Evolutionary conservation across 1,140 invertebrate species (phyloP).

Genomic region (Pachyrhynchus sulphureomaculatus): DNA sequence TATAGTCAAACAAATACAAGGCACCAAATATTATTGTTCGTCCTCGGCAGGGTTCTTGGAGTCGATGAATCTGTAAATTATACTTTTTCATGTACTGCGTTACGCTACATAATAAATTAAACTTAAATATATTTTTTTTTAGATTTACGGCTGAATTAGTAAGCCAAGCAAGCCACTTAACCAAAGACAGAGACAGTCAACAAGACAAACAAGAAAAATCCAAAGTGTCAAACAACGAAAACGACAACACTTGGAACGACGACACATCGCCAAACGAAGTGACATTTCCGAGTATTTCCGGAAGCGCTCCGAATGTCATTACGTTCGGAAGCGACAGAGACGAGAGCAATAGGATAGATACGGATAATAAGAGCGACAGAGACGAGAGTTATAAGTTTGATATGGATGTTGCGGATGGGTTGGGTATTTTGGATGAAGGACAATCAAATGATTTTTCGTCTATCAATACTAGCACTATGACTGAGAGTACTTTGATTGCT

Average conservation of each 20-base stretch:
- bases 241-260: conserved; percentile 71
- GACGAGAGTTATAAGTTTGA: conserved; percentile 49
- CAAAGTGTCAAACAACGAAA: conserved; percentile 33
- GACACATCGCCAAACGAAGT: conserved; percentile 69
- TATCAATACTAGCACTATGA: conserved; percentile 55
- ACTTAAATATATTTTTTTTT: not conserved
- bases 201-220: conserved; percentile 27
- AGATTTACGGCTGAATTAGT: conserved; percentile 64
- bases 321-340: conserved; percentile 67
- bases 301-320: conserved; percentile 67
- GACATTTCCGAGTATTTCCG: conserved; percentile 76
- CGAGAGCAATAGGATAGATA: conserved; percentile 43
- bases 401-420: conserved; percentile 35
- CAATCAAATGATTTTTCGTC: conserved; percentile 47
- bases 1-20: too few species aligned
- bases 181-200: conserved; percentile 46
- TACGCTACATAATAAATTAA: too few species aligned
- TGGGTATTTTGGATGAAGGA: conserved; percentile 23
- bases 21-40: too few species aligned
- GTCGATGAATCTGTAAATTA: too few species aligned
- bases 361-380: conserved; percentile 60
- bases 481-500: conserved; percentile 68
- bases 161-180: conserved; percentile 56
- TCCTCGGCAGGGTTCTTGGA: too few species aligned
- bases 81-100: too few species aligned